These are phyloP conservation scores for Budorcas taxicolor DNA, from an alignment of 2,113 vertebrate species.

Conservation along the genomic window DNA sequence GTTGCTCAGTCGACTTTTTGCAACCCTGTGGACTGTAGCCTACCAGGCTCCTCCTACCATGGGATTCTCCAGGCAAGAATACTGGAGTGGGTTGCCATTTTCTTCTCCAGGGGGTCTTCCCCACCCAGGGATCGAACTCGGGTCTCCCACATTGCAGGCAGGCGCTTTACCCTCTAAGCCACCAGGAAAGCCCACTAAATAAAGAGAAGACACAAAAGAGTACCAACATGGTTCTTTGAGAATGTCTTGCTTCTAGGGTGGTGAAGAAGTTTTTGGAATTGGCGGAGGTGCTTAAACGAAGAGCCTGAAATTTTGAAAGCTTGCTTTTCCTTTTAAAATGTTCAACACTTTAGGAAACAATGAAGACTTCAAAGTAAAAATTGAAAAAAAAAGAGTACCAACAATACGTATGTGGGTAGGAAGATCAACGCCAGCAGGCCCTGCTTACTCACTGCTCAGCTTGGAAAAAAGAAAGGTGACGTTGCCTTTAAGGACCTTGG, in stretches of 20 bases:
- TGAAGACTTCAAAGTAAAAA: background rate
- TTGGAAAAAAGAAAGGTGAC: background rate
- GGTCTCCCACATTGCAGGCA: background rate
- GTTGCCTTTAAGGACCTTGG: background rate
- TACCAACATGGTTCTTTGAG: background rate
- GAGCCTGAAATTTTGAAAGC: background rate
- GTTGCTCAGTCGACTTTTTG: background rate
- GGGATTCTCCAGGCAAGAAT: background rate
- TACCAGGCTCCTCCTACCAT: background rate
- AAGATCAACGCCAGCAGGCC: background rate
- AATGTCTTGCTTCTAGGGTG: background rate
- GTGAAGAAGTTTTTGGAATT: background rate
- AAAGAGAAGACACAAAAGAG: background rate
- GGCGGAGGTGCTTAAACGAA: background rate
- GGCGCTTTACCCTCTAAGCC: background rate
- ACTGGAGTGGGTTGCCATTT: background rate
- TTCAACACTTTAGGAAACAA: background rate
- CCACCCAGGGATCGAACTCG: background rate
- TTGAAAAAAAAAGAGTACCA: background rate
- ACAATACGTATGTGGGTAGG: background rate
- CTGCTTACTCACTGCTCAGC: background rate
- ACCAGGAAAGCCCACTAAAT: background rate
- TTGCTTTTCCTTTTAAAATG: background rate
- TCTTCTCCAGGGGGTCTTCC: background rate
- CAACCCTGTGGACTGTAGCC: background rate